phyloP scores from a whole-genome alignment of 2,797 vertebrate species.

The Aplochiton taeniatus region DNA sequence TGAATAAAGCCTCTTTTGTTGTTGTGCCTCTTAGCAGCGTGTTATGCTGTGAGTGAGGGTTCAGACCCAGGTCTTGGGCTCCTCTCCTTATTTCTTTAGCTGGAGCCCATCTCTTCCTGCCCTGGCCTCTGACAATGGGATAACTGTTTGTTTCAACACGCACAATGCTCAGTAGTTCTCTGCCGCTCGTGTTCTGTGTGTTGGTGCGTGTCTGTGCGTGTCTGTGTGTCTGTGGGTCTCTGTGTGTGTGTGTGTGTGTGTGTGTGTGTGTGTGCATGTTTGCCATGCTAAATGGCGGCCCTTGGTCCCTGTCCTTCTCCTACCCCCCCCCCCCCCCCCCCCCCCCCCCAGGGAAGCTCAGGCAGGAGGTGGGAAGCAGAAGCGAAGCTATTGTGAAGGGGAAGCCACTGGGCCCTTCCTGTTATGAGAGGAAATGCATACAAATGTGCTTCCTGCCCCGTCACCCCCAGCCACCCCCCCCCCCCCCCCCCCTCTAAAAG shows the following conservation, averaged over 20 bases:
- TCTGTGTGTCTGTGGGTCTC: conserved; percentile 18
- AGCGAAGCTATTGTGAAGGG: conserved; percentile 98
- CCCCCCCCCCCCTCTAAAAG: conserved; percentile 8
- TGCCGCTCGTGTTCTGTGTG: conserved; percentile 34
- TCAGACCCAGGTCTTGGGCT: conserved; percentile 65
- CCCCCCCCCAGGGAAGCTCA: conserved; percentile 84
- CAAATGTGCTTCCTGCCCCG: conserved; percentile 99
- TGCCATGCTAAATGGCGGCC: conserved; percentile 71
- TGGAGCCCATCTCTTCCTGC: conserved; percentile 67
- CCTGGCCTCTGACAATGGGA: conserved; percentile 70
- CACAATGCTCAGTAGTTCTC: conserved; percentile 45
- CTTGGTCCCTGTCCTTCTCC: conserved; percentile 80
- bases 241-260: neutral
- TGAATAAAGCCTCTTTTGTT: conserved; percentile 69
- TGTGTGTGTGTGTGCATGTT: conserved; percentile 40
- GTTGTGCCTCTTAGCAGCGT: conserved; percentile 64
- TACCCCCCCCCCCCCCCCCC: conserved; percentile 76
- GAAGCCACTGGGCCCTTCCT: conserved; percentile 99
- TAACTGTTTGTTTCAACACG: conserved; percentile 72
- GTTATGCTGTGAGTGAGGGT: conserved; percentile 64
- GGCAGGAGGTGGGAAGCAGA: conserved; percentile 94
- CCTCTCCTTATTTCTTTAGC: conserved; percentile 65
- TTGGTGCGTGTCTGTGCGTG: conserved; percentile 43
- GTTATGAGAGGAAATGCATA: conserved; percentile 99
- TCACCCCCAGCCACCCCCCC: conserved; percentile 61